Percentiles rank a stretch among this genome's conserved stretches.
Evolutionary conservation across 2,888 invertebrate species (phyloP).

Genomic region (Acrocera orbiculus): DNA sequence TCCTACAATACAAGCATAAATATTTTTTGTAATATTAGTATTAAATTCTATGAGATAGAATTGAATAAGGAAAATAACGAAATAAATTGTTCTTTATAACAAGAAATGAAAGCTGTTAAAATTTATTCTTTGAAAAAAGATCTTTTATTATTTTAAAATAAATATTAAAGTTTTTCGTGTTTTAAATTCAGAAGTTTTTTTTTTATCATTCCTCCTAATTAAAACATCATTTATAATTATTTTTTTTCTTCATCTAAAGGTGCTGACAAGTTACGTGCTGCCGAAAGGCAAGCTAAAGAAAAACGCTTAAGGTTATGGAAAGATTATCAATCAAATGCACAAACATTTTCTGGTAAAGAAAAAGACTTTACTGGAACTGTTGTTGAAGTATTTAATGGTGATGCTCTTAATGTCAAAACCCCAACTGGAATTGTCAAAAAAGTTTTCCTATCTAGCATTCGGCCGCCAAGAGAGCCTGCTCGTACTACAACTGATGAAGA

Average conservation of each 20-base stretch:
- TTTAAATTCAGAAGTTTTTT: too few species aligned
- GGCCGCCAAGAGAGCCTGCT: conserved; percentile 66
- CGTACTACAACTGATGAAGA: conserved; percentile 39
- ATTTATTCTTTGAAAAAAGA: too few species aligned
- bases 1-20: conserved; percentile 15
- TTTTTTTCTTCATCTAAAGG: too few species aligned
- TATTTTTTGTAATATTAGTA: conserved; percentile 2
- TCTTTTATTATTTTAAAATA: too few species aligned
- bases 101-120: too few species aligned
- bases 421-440: conserved; percentile 66
- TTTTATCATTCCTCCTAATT: neutral
- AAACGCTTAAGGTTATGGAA: conserved; percentile 78
- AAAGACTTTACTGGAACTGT: conserved; percentile 70
- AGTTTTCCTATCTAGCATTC: conserved; percentile 87
- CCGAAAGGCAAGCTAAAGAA: conserved; percentile 78
- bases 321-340: conserved; percentile 63
- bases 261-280: conserved; percentile 63
- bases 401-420: conserved; percentile 74
- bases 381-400: conserved; percentile 84
- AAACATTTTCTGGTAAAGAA: conserved; percentile 55
- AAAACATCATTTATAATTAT: neutral
- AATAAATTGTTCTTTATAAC: too few species aligned
- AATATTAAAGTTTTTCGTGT: neutral
- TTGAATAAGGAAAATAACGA: too few species aligned
- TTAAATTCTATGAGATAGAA: conserved; percentile 1